Percentiles rank a stretch among this genome's conserved stretches.
Conservation (phyloP, 2,113 vertebrate genomes). For the Cygnus buccinator region DNA sequence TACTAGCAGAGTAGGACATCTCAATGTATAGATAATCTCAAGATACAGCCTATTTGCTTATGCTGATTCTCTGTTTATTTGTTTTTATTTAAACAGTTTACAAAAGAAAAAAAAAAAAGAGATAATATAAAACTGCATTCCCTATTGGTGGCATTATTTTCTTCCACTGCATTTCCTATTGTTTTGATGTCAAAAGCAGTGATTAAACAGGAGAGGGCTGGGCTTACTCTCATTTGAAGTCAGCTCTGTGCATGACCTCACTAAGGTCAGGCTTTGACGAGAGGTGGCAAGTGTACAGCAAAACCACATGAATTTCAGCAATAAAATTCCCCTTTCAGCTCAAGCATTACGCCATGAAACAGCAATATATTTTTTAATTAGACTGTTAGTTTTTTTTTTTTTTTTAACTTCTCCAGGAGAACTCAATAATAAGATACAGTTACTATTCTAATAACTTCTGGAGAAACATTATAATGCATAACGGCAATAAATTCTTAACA, state of each 20-base stretch:
- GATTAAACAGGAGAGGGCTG: not conserved
- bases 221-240: not conserved
- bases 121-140: not conserved
- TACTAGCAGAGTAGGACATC: not conserved
- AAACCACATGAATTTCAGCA: slow-evolving; percentile 10
- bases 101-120: not conserved
- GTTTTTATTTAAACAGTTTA: not conserved
- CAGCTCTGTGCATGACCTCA: not conserved
- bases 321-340: not conserved
- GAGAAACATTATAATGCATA: not conserved
- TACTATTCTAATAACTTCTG: slow-evolving; percentile 8
- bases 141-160: not conserved
- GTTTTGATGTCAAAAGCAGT: slow-evolving; percentile 35
- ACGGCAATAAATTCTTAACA: slow-evolving; percentile 15
- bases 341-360: not conserved
- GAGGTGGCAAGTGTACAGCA: not conserved
- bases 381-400: not conserved
- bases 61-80: not conserved
- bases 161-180: not conserved
- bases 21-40: not conserved
- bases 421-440: not conserved
- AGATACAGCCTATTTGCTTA: not conserved
- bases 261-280: slow-evolving; percentile 12
- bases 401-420: slow-evolving; percentile 10
- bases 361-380: not conserved